Evolutionary conservation across 1,140 invertebrate genomes (phyloP).

Genomic region (Pogonus chalceus): DNA sequence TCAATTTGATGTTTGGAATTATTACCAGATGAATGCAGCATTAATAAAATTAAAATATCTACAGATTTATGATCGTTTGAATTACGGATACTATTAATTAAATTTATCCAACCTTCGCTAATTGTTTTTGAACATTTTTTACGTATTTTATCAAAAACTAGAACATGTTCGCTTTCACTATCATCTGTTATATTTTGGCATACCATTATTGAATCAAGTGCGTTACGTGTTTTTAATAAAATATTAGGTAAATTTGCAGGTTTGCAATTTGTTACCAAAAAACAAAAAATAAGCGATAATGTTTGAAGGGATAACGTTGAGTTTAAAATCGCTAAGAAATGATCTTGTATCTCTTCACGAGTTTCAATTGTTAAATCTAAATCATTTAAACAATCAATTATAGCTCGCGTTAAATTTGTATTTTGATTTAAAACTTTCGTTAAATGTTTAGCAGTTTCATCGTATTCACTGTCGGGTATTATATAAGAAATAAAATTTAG

Average conservation of each 20-base stretch:
- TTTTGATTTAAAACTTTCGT: constrained; percentile 24
- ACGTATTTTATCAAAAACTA: constrained; percentile 24
- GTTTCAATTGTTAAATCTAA: constrained; percentile 23
- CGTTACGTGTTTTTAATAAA: constrained; percentile 22
- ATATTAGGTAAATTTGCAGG: constrained; percentile 12
- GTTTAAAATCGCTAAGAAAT: constrained; percentile 21
- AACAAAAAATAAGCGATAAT: constrained; percentile 28
- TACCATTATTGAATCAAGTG: constrained; percentile 24
- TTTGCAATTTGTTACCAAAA: constrained; percentile 23
- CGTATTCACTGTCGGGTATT: constrained; percentile 26
- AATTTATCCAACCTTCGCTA: constrained; percentile 23
- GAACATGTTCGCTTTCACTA: constrained; percentile 20
- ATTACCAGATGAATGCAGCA: constrained; percentile 33
- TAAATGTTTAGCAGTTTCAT: constrained; percentile 22
- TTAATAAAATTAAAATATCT: constrained; percentile 35
- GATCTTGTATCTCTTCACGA: constrained; percentile 21
- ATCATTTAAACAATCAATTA: constrained; percentile 28
- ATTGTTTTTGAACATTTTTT: constrained; percentile 17
- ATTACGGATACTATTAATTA: constrained; percentile 21
- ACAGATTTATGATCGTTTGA: constrained; percentile 31
- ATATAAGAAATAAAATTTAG: constrained; percentile 30
- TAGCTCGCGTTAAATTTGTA: constrained; percentile 22
- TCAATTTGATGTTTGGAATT: constrained; percentile 33
- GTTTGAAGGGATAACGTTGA: constrained; percentile 18
- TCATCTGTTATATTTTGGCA: constrained; percentile 14